Base-by-base conservation (phyloP, 2,888 invertebrate genomes). In the Drosophila meridionalis region DNA sequence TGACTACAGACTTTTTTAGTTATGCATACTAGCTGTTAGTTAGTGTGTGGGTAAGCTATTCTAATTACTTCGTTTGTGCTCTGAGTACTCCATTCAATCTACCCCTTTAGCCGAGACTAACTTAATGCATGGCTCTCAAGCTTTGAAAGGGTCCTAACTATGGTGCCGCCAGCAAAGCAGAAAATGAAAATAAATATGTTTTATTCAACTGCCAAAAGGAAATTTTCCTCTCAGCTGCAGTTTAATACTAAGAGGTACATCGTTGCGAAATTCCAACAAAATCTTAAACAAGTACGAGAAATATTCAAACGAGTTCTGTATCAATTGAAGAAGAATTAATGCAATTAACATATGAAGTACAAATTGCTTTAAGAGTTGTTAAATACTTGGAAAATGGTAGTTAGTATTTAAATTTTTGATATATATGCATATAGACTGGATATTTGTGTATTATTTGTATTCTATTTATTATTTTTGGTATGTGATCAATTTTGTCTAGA, bases 181-280 rank as follows among this genome's bases (percentile, higher is more conserved):
- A 60, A 66, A 59, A 68, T 72, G 55, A 43, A 72, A 73, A 78
- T 77, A 63, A 77, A 76, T 72, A 70, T 72, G 48, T 42, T 56
- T 59, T 68, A 38, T 47, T 72, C 58, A 72, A 56, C 45, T 59
- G 64, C 65, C 20, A 68, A 56, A 47, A 50, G 72, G 68, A 57
- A 69, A 62, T 63, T 36, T 63, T 36, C 42, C 58, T 6, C 8
- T 26, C 32, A 43, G 38, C 59, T 65, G 48, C 14, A 61, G 53
- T 11, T 28, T 34, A 59, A 58, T 45, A 45, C 67, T 36, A 56
- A 61, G 50, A 74, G 60, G 4, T 42, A 12, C 3, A 28, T 3
- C 28, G 11, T 34, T 59, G 3, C 9, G 8, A 28, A 36, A 45
- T 14, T 58, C 9, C 38, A 40, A 8, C 9, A 55, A 36, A 42